phyloP scores from a whole-genome alignment of 1,140 invertebrate species.

The Acyrthosiphon pisum region DNA sequence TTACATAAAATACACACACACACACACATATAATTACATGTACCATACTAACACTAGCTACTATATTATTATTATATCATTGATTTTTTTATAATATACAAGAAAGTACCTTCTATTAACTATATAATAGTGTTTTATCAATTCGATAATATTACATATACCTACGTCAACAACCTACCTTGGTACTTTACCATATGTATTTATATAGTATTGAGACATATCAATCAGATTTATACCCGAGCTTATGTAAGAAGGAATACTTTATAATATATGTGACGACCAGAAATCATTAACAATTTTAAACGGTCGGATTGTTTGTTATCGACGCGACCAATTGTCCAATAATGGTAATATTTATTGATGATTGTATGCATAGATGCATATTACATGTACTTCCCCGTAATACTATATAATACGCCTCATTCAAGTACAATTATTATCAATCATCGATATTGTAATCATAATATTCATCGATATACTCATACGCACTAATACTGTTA shows the following conservation, averaged over 20 bases:
- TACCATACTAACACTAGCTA: neutral
- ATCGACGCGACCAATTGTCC: neutral
- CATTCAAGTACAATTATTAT: neutral
- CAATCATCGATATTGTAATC: neutral
- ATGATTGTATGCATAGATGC: neutral
- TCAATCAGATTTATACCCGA: neutral
- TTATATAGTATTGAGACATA: neutral
- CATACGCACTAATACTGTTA: neutral
- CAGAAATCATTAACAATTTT: neutral
- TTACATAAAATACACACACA: neutral
- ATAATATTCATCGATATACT: neutral
- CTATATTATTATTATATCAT: neutral
- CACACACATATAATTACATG: neutral
- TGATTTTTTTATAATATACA: neutral
- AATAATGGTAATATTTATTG: neutral
- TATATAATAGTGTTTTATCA: neutral
- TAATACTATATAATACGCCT: neutral
- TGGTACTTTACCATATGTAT: neutral
- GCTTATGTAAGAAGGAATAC: neutral
- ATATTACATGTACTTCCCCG: neutral
- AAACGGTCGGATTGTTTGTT: neutral
- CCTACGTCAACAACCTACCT: neutral
- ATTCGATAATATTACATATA: neutral
- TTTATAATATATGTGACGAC: neutral
- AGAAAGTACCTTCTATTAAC: no score